Evolutionary conservation across 2,888 invertebrate species (phyloP), one percentile per base, ranked within the genome.

Genomic region (Pseudococcus longispinus): DNA sequence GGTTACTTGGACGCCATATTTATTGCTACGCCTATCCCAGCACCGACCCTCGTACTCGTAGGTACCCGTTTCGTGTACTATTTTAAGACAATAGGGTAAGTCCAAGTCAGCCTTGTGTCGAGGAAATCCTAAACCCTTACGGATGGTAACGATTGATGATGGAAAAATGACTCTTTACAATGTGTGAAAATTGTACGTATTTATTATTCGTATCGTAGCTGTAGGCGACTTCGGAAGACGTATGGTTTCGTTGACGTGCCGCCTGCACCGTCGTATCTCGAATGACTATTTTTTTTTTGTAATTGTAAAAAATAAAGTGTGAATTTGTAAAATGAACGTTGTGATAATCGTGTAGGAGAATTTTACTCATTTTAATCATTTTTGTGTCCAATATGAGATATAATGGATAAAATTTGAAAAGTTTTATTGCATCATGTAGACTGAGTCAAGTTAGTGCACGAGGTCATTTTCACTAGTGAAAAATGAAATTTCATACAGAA

Each of bases 1-100:
- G 85, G 65, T 85, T 20, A 51, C 83, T 29, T 29, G 60, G 84
- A 29, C 60, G 65, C 23, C 18, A 85, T 85, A 85, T 85, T 85
- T 85, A 85, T 85, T 23, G 37, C 85, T 37, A 37, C 37, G 37
- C 37, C 37, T 85, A 44, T 70, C 20, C 44, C 6, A 32, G 3
- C 70, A 5, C 29, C 5, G 5, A 4, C 1, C 15, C 15, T 13
- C 15, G 13, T 3, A 13, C 44, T 46, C 15, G 55, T 46, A 55
- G 55, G n/a, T 55, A 55, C 55, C 18, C 9, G 8, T 11, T 0
- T 23, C 23, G 32, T 5, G 37, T 23, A 29, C 70, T 70, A 70
- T 70, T 70, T 42, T 42, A 80, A 80, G 77, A 80, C 77, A 80
- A 80, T 80, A 42, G 77, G 77, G 77, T 70, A 18, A 20, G 77